Base-by-base conservation (phyloP, 2,797 vertebrate species). In the Esox masquinongy region DNA sequence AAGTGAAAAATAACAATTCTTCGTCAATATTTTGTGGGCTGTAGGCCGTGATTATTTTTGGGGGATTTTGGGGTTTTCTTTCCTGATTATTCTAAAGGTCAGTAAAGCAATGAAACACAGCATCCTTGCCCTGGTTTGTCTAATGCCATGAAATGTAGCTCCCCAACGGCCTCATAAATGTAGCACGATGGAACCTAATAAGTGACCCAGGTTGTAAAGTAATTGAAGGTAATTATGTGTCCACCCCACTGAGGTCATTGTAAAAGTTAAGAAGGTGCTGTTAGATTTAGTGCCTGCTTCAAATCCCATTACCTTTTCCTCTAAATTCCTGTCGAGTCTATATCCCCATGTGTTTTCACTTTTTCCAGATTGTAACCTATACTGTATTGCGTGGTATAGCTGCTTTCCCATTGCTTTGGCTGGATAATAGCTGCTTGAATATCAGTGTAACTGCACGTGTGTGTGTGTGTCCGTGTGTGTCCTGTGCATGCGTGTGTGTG, bases 131-230 rank as follows among this genome's bases (percentile, higher is more conserved):
- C n/a, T n/a, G 50, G 29, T 31, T 31, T 1, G 50, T 51, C 50
- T 17, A 53, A 53, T 6, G 8, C n/a, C 19, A 22, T 22, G 19
- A 56, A 56, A 22, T 64, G 64, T n/a, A 16, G 31, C 76, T 53
- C 26, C 8, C 75, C 39, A 39, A 75, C 39, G 76, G 59, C 53
- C 47, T 82, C 78, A 24, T 68, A 69, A 75, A 74, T 29, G 77
- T 39, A 82, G 83, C 77, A 51, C 26, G 39, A 79, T 79, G 22
- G n/a, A 6, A 61, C 75, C 51, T 73, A 53, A 71, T 78, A 43
- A 80, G 68, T 53, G 80, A 84, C 81, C 74, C 77, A 73, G 77
- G 74, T 77, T 84, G 80, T 83, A 74, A 83, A 80, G 83, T 80
- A 72, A 64, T 84, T 82, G 47, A 64, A 63, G 53, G 50, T 79